Percentiles rank a stretch among this genome's conserved stretches.
These are phyloP conservation scores for Heteractis magnifica DNA, from an alignment of 92 coral and sea anemone species.

Conservation along the genomic window DNA sequence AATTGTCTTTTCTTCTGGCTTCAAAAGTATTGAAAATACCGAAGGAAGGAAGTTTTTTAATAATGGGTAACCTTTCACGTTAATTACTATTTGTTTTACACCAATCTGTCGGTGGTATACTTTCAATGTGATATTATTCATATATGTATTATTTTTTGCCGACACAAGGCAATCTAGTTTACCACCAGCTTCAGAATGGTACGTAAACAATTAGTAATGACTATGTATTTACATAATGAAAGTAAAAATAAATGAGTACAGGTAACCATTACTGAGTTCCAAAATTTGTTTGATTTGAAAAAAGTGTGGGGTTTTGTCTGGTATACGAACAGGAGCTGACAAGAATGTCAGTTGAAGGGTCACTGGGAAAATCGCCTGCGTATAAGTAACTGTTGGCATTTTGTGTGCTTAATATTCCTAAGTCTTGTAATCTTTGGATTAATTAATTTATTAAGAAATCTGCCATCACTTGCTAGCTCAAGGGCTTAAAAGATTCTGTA, in stretches of 20 bases:
- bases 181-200: no score
- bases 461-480: background rate
- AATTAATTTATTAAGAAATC: background rate
- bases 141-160: no score
- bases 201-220: no score
- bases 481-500: background rate
- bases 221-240: no score
- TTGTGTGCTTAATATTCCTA: background rate
- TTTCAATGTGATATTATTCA: no score
- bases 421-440: background rate
- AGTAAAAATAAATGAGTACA: background rate
- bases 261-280: background rate
- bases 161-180: no score
- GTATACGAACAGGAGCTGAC: background rate
- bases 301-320: background rate
- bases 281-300: background rate
- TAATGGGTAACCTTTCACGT: no score
- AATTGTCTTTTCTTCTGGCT: background rate
- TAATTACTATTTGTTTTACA: no score
- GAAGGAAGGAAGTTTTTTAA: background rate
- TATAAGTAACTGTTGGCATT: background rate
- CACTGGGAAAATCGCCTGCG: background rate
- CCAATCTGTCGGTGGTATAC: no score
- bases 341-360: background rate
- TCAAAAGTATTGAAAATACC: background rate